Evolutionary conservation across 2,888 invertebrate genomes (phyloP).

Genomic region (Rhodophaea formosa): DNA sequence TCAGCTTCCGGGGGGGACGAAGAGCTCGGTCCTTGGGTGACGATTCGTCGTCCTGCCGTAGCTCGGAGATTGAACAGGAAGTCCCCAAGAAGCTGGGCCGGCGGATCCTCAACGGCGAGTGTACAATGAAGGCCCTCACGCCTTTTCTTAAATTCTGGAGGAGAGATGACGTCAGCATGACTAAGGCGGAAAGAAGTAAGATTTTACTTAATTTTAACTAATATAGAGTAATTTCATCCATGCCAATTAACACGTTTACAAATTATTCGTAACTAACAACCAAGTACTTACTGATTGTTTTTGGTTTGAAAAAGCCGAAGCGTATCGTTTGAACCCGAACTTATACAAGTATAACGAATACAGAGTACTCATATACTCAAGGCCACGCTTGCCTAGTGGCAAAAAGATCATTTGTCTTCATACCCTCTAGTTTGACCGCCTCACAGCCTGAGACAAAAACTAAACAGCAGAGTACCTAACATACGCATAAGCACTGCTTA

Average conservation of each 20-base stretch:
- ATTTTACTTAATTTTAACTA: constrained; percentile 20
- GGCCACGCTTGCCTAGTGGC: too few relatives aligned
- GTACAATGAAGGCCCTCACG: constrained; percentile 78
- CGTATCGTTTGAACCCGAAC: too few relatives aligned
- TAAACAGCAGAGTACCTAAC: background rate
- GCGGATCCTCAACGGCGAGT: constrained; percentile 64
- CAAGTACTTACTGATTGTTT: too few relatives aligned
- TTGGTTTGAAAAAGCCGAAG: too few relatives aligned
- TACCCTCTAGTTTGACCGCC: too few relatives aligned
- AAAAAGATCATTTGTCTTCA: too few relatives aligned
- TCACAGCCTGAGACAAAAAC: too few relatives aligned
- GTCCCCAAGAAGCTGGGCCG: constrained; percentile 64
- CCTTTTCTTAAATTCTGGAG: constrained; percentile 86
- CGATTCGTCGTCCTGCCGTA: constrained; percentile 73
- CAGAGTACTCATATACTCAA: too few relatives aligned
- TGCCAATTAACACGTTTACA: too few relatives aligned
- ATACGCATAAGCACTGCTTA: background rate
- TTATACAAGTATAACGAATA: too few relatives aligned
- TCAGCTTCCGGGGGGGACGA: constrained; percentile 65
- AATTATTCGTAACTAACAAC: too few relatives aligned
- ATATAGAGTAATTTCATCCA: background rate
- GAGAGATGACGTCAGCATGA: constrained; percentile 87
- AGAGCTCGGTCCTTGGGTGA: constrained; percentile 65
- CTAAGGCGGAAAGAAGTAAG: constrained; percentile 89
- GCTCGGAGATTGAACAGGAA: constrained; percentile 76